Percentiles rank a stretch among this genome's conserved stretches.
phyloP scores from a whole-genome alignment of 2,888 invertebrate genomes.

The Perizoma affinitatum region DNA sequence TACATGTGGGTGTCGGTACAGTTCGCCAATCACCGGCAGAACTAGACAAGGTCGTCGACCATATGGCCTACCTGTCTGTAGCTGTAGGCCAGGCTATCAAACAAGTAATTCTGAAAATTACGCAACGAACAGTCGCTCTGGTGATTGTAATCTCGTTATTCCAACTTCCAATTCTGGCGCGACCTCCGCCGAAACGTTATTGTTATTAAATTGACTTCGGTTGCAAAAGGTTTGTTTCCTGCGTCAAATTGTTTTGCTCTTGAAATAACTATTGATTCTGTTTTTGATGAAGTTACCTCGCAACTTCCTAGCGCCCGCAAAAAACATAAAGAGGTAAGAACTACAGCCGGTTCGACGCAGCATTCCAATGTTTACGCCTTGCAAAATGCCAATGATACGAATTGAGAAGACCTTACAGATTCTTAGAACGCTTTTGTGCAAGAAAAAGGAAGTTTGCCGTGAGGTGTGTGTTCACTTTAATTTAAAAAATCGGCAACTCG shows the following conservation, averaged over 20 bases:
- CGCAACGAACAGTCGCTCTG: conserved; percentile 39
- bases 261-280: conserved; percentile 39
- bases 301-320: conserved; percentile 53
- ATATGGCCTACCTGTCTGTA: conserved; percentile 66
- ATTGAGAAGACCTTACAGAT: conserved; percentile 7
- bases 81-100: conserved; percentile 45
- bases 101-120: conserved; percentile 51
- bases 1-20: conserved; percentile 62
- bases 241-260: conserved; percentile 55
- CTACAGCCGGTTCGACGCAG: conserved; percentile 33
- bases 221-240: conserved; percentile 45
- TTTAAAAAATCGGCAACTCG: conserved; percentile 43
- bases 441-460: neutral
- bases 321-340: conserved; percentile 38
- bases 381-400: conserved; percentile 16
- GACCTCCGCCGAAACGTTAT: conserved; percentile 41
- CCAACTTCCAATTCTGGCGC: conserved; percentile 35
- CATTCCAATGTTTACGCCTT: conserved; percentile 30
- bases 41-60: conserved; percentile 70
- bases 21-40: conserved; percentile 58
- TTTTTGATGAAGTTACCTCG: conserved; percentile 43
- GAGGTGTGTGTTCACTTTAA: conserved; percentile 24
- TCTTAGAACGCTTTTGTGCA: conserved; percentile 21
- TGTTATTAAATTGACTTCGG: conserved; percentile 32
- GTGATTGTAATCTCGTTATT: conserved; percentile 45